These are phyloP conservation scores for Chrysoperla carnea DNA, from an alignment of 1,140 invertebrate genomes.

Conservation along the genomic window DNA sequence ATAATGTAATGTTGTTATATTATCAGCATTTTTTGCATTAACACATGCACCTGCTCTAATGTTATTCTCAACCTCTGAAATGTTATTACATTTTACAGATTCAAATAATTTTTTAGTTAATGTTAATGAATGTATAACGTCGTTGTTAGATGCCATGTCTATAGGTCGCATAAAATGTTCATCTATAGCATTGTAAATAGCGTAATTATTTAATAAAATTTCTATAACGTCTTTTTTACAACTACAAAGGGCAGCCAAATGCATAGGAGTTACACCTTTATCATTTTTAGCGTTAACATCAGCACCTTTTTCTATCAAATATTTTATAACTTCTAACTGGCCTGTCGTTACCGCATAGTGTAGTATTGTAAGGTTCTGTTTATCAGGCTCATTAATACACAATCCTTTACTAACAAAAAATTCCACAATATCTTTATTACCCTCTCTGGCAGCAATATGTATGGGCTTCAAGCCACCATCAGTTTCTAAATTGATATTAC, in stretches of 20 bases:
- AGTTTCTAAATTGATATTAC: conserved; percentile 24
- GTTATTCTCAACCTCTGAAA: not conserved
- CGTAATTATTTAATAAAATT: not conserved
- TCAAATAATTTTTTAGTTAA: conserved; percentile 4
- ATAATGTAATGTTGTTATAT: conserved; percentile 7
- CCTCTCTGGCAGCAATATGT: conserved; percentile 3
- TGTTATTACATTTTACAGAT: conserved; percentile 1
- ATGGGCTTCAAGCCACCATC: conserved; percentile 3
- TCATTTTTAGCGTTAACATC: conserved; percentile 1
- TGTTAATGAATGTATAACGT: conserved; percentile 1
- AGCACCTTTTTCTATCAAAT: conserved; percentile 4
- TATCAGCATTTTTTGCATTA: conserved; percentile 3
- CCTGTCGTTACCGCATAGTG: conserved; percentile 1
- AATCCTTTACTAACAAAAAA: conserved; percentile 1
- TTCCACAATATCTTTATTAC: not conserved
- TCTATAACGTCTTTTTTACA: conserved; percentile 1
- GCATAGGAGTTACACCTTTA: conserved; percentile 3
- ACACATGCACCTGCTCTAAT: conserved; percentile 1
- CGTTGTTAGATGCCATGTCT: conserved; percentile 1
- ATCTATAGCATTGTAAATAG: not conserved
- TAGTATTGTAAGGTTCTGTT: conserved; percentile 1
- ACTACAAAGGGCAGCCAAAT: conserved; percentile 4
- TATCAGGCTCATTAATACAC: conserved; percentile 1
- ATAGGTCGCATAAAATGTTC: not conserved
- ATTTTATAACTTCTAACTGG: conserved; percentile 4